Percentiles rank a stretch among this genome's conserved stretches.
phyloP scores from a whole-genome alignment of 1,140 invertebrate genomes.

The Drosophila sproati region DNA sequence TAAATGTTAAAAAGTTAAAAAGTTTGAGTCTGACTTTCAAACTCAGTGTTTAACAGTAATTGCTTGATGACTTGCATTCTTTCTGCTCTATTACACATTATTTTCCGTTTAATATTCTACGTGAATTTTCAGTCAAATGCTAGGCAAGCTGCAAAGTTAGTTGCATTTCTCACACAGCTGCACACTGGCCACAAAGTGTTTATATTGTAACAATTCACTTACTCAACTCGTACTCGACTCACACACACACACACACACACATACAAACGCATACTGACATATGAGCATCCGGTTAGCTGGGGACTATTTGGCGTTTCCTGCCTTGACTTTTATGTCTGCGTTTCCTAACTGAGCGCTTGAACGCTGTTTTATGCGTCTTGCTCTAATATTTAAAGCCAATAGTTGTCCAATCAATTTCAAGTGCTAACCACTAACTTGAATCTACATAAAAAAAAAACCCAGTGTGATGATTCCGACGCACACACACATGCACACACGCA shows the following conservation, averaged over 20 bases:
- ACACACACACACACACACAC: constrained; percentile 10
- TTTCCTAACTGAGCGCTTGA: constrained; percentile 46
- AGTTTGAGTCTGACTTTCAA: no score
- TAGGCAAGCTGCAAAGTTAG: constrained; percentile 5
- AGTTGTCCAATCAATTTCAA: constrained; percentile 80
- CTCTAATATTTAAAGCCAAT: constrained; percentile 78
- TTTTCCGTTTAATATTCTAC: neutral
- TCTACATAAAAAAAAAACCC: constrained; percentile 76
- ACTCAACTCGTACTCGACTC: constrained; percentile 25
- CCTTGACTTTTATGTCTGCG: constrained; percentile 71
- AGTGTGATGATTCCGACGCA: constrained; percentile 10
- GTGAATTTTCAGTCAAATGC: neutral
- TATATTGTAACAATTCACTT: constrained; percentile 66
- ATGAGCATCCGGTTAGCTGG: constrained; percentile 22
- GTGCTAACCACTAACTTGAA: constrained; percentile 69
- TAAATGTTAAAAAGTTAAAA: no score
- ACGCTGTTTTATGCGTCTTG: constrained; percentile 65
- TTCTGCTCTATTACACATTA: neutral
- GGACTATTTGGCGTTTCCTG: constrained; percentile 64
- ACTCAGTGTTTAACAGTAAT: neutral
- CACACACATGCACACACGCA: constrained; percentile 41
- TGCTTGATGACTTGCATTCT: neutral
- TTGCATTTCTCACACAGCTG: neutral
- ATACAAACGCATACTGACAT: constrained; percentile 1
- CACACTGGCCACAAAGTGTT: constrained; percentile 60